Percentiles rank a stretch among this genome's conserved stretches.
Conservation (phyloP, 2,113 vertebrate genomes). For the Chroicocephalus ridibundus region DNA sequence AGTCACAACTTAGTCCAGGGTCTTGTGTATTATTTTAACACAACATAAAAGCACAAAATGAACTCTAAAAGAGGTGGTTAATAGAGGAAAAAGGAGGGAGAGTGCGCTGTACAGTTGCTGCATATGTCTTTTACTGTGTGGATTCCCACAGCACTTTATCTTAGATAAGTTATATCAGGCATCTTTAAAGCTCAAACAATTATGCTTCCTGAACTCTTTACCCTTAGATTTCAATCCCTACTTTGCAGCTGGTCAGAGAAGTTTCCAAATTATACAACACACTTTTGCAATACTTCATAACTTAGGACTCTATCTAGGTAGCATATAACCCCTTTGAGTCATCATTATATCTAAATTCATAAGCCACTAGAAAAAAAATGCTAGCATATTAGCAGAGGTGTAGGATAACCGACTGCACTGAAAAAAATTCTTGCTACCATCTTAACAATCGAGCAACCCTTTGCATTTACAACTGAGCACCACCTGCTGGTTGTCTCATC, state of each 20-base stretch:
- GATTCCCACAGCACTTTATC: background rate
- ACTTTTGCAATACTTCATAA: background rate
- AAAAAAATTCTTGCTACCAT: background rate
- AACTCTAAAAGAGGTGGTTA: background rate
- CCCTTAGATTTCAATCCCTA: background rate
- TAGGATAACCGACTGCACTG: background rate
- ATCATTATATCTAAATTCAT: background rate
- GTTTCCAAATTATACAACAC: background rate
- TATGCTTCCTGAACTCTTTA: background rate
- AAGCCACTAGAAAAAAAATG: background rate
- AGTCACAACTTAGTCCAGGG: background rate
- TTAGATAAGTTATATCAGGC: background rate
- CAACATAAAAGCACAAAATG: background rate
- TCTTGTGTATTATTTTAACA: background rate
- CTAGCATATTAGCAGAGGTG: background rate
- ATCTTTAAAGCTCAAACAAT: background rate
- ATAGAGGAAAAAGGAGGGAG: background rate
- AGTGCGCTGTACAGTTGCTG: fast-evolving
- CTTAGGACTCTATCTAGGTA: background rate
- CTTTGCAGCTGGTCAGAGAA: background rate
- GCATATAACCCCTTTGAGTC: background rate
- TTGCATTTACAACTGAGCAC: background rate
- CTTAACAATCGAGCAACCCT: background rate
- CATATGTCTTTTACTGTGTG: background rate
- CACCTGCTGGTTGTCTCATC: background rate